Evolutionary conservation across 2,113 vertebrate species (phyloP), one percentile per base, ranked within the genome.

Genomic region (Crotalus horridus): DNA sequence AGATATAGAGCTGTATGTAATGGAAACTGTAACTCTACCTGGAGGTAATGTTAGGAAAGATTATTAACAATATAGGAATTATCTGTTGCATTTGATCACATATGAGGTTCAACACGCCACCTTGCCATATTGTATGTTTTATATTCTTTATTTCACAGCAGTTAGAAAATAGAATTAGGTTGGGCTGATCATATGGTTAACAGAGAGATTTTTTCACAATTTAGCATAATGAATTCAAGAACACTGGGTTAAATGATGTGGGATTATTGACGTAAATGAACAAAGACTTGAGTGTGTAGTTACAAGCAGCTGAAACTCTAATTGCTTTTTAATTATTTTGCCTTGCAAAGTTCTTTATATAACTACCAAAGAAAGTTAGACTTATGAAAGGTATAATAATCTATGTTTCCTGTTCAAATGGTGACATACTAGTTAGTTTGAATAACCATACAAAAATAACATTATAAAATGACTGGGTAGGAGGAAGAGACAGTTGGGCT

Each of bases 371-470:
- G 69, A 81, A 81, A 81, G 64, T 81, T 59, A 39, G 39, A 46
- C 39, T 89, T 46, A 61, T 61, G 33, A 89, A 61, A 48, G 11
- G 59, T 61, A 46, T 59, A 24, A 48, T 61, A 46, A 23, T 20
- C 12, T 48, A 23, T 21, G 48, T 69, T 90, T 90, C 89, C 69
- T 93, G 69, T 69, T 92, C 93, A 90, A 96, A 96, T 26, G 95
- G 96, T 94, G 97, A 96, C 94, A 95, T 74, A 91, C 94, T 94
- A 94, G 95, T 91, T 94, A 88, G 12, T 54, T 21, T 48, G 89
- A 89, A 91, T 94, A 94, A 21, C 64, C 51, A n/a, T 17, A 90
- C 85, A 95, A 51, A 89, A 43, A 61, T 88, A 56, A 39, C 17
- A 7, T 81, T 81, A 17, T 81, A 81, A 81, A 81, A 81, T 39